Evolutionary conservation across 2,888 invertebrate species (phyloP), one percentile per base, ranked within the genome.

Genomic region (Macroteleia sp.): DNA sequence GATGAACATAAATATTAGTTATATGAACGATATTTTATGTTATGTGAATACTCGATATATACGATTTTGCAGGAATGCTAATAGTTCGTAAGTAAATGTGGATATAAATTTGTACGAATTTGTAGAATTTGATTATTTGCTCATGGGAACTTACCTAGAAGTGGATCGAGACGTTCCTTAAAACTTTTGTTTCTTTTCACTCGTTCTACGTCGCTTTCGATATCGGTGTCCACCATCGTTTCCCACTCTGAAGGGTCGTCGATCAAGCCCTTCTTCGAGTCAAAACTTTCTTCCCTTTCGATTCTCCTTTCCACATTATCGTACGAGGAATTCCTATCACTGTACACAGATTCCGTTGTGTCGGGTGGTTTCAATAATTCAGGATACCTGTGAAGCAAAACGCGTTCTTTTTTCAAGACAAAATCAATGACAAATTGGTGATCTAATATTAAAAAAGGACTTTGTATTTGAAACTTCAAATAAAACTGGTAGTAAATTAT

Each of bases 141-240:
- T n/a, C n/a, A n/a, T n/a, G n/a, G n/a, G n/a, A 71, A 92, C 93
- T 94, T 89, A 95, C 95, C 94, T 80, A 95, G 92, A 82, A 95
- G 92, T n/a, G 95, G 95, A 89, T 95, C 95, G 83, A 95, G 92
- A 74, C 96, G 93, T 87, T 96, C 96, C 85, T 95, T 94, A 91
- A 96, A 96, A 88, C 96, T 96, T 85, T 95, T 96, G 78, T 91
- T 92, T 76, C 92, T 88, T 48, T 91, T 90, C 67, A 92, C 84
- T 70, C 88, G 85, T 74, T 91, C 91, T 17, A 88, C 85, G 78
- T 91, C 90, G 77, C 89, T 91, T n/a, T 93, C 93, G 8, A 9
- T 32, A 86, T 93, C 93, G 3, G 93, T 93, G 62, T 91, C 91
- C 69, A 91, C 83, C 77, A 93, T 89, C 4, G 86, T 91, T 77